Conservation (phyloP, 2,113 vertebrate species). For the Ifrita kowaldi region DNA sequence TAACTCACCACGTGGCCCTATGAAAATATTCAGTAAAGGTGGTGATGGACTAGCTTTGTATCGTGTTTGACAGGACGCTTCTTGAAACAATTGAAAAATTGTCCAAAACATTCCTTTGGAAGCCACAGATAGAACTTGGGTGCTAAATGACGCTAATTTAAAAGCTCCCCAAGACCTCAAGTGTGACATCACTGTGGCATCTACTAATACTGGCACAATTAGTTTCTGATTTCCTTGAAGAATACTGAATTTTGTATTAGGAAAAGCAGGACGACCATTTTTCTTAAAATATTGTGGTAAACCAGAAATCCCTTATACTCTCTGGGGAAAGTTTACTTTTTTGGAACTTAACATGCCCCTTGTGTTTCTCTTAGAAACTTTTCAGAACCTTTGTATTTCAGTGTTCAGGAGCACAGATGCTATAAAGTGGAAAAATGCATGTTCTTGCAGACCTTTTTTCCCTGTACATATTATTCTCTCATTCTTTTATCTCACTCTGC, state of each 20-base stretch:
- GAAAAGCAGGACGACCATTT: neutral
- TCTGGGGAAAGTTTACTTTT: neutral
- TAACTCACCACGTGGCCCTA: neutral
- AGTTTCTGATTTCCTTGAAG: neutral
- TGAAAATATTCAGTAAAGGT: neutral
- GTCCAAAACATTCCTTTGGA: neutral
- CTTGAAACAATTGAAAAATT: slow-evolving; percentile 26
- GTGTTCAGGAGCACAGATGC: neutral
- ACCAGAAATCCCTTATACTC: neutral
- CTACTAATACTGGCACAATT: neutral
- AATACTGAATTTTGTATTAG: neutral
- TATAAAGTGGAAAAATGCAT: neutral
- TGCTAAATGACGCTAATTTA: neutral
- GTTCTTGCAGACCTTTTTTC: neutral
- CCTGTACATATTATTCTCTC: neutral
- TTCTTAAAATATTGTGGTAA: neutral
- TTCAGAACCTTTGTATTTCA: neutral
- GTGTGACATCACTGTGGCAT: neutral
- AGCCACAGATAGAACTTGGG: neutral
- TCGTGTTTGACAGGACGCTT: neutral
- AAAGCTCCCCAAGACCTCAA: neutral
- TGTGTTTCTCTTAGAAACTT: neutral
- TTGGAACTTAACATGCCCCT: neutral
- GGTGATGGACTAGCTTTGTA: neutral
- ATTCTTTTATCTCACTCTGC: neutral